Evolutionary conservation across 2,113 vertebrate species (phyloP), one percentile per base, ranked within the genome.

Genomic region (Madoqua kirkii): DNA sequence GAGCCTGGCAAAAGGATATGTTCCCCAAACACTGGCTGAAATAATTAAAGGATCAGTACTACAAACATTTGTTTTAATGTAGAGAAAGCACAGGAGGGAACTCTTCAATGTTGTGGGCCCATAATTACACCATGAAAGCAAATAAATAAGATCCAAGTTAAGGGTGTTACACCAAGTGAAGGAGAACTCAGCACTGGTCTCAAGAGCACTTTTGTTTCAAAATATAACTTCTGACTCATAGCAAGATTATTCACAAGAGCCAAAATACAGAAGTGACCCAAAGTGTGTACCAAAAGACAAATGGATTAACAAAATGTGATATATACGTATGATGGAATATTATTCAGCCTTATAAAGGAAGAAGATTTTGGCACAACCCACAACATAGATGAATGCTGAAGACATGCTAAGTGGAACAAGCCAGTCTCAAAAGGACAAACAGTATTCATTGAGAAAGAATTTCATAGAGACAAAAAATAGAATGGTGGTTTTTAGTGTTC

Each of bases 271-370:
- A 64, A 89, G 43, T 19, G 36, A 95, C 29, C 21, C 43, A 45
- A 6, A 5, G 8, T 79, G 27, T 90, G 50, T 79, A 59, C 23
- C 13, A 3, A 36, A 71, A 45, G 62, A 78, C 67, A 21, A 71
- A n/a, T 86, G 33, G n/a, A 57, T 94, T 89, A 86, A 88, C 25
- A 29, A 84, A 79, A 67, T 40, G 23, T 64, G 17, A 13, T 40
- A 36, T 31, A 82, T 82, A 93, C 5, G 27, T 7, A 36, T 31
- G 54, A 74, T 31, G 54, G 48, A 95, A 57, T 82, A 87, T 50
- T 79, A 95, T 54, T 97, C 43, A 83, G 60, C 74, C 50, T 94
- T 50, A 87, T 79, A 89, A 96, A 96, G 33, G 82, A 78, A 93
- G 83, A 21, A 43, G 79, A 87, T 52, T 86, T 76, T 54, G 71